Conservation (phyloP, 1,140 invertebrate genomes). For the Sarcophaga peregrina region DNA sequence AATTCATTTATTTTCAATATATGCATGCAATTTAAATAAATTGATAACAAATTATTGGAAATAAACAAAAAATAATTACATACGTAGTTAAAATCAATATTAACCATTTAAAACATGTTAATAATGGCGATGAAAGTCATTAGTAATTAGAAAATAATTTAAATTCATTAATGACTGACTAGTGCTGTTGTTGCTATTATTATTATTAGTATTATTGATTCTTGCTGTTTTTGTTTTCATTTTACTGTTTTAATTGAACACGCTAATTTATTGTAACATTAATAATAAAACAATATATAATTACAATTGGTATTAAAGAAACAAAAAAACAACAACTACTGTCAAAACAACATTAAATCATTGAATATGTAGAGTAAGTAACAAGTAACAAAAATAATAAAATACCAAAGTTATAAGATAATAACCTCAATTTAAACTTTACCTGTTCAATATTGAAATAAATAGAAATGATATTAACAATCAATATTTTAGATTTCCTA, state of each 20-base stretch:
- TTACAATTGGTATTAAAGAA: too few relatives aligned
- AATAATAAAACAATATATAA: too few relatives aligned
- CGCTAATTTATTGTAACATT: too few relatives aligned
- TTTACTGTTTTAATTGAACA: too few relatives aligned
- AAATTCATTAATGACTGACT: constrained; percentile 22
- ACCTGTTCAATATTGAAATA: not conserved
- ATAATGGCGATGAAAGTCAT: constrained; percentile 24
- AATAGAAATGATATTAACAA: not conserved
- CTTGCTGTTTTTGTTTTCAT: too few relatives aligned
- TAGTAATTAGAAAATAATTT: constrained; percentile 26
- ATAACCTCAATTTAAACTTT: not conserved
- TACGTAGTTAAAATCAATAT: not conserved
- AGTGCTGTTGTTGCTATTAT: not conserved
- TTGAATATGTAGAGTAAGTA: too few relatives aligned
- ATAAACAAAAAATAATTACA: not conserved
- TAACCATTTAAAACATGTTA: constrained; percentile 6
- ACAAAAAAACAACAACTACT: not conserved
- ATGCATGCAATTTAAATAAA: not conserved
- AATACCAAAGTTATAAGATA: constrained; percentile 27
- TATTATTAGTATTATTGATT: not conserved
- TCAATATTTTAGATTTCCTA: not conserved
- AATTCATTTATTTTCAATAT: not conserved
- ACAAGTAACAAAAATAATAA: not conserved
- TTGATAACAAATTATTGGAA: not conserved
- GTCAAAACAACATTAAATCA: not conserved